Percentiles rank a stretch among this genome's conserved stretches.
These are phyloP conservation scores for Drosophila pseudoananassae DNA, from an alignment of 1,140 invertebrate genomes.

Conservation along the genomic window DNA sequence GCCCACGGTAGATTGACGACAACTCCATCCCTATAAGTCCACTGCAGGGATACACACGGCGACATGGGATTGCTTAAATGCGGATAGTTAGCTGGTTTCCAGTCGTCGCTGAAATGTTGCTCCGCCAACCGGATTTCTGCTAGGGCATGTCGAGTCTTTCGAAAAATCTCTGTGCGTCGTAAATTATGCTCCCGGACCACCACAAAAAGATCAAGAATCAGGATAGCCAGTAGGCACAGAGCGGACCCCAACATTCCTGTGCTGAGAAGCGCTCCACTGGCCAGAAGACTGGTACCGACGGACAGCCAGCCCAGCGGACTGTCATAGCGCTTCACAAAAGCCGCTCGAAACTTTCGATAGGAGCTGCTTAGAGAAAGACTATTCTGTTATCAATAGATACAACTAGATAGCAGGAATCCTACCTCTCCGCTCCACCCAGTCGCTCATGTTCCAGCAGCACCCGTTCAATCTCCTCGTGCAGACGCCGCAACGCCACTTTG, in stretches of 20 bases:
- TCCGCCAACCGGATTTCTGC: constrained; percentile 85
- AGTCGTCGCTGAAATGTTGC: constrained; percentile 84
- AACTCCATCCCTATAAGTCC: constrained; percentile 95
- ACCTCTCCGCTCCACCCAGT: constrained; percentile 67
- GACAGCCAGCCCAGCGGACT: constrained; percentile 89
- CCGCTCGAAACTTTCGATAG: constrained; percentile 66
- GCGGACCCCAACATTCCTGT: constrained; percentile 76
- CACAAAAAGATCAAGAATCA: constrained; percentile 86
- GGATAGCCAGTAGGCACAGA: constrained; percentile 79
- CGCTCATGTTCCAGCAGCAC: constrained; percentile 80
- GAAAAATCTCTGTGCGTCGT: constrained; percentile 88
- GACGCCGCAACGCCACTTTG: constrained; percentile 83
- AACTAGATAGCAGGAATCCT: constrained; percentile 7
- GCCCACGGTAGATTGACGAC: constrained; percentile 96
- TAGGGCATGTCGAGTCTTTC: constrained; percentile 86
- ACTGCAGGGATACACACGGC: constrained; percentile 96
- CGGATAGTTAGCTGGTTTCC: constrained; percentile 92
- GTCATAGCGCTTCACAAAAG: constrained; percentile 86
- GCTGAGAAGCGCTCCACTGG: constrained; percentile 66
- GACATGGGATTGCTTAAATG: constrained; percentile 94
- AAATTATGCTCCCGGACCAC: constrained; percentile 88
- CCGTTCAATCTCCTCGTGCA: constrained; percentile 84
- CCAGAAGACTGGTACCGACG: constrained; percentile 85
- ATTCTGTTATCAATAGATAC: constrained; percentile 24
- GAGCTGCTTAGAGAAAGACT: constrained; percentile 37